Evolutionary conservation across 2,797 vertebrate genomes (phyloP), one percentile per base, ranked within the genome.

Genomic region (Molossus molossus): DNA sequence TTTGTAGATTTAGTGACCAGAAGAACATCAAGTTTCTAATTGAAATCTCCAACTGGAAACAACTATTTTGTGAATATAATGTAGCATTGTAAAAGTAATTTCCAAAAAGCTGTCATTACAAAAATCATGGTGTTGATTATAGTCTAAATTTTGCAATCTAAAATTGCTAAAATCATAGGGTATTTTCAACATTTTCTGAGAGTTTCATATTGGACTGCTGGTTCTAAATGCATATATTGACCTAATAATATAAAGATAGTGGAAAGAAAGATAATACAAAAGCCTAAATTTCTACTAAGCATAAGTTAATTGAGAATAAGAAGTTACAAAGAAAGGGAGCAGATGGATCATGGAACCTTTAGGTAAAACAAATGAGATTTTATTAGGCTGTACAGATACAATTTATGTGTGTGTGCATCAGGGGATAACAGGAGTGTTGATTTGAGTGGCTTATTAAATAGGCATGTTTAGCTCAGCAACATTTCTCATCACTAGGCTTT

Each of bases 361-460:
- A 97, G 91, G 82, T 96, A 97, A 96, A 97, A 97, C 96, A 97
- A 97, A 97, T 96, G 87, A 95, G 92, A 97, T 96, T 97, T 96
- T 95, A 97, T 96, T 95, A 97, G 90, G 69, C 69, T 94, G 33
- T 96, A 97, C 73, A 93, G 93, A 96, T 95, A 95, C 17, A 96
- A 85, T 95, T 97, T 33, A 33, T 95, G 93, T 96, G 62, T 76
- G 65, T 87, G 20, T 65, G 70, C 97, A 76, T 97, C 85, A 86
- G 85, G 94, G 95, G 91, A 97, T 91, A 96, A 79, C 9, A 87
- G 64, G 57, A 95, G 75, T 93, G 91, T 96, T 96, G 62, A 95
- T 96, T 95, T 95, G 92, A 94, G 48, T 96, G 80, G 67, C 92
- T 97, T 97, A 94, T 93, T 96, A 94, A 96, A 96, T 10, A 94